phyloP scores from a whole-genome alignment of 2,113 vertebrate species.

The Galemys pyrenaicus region DNA sequence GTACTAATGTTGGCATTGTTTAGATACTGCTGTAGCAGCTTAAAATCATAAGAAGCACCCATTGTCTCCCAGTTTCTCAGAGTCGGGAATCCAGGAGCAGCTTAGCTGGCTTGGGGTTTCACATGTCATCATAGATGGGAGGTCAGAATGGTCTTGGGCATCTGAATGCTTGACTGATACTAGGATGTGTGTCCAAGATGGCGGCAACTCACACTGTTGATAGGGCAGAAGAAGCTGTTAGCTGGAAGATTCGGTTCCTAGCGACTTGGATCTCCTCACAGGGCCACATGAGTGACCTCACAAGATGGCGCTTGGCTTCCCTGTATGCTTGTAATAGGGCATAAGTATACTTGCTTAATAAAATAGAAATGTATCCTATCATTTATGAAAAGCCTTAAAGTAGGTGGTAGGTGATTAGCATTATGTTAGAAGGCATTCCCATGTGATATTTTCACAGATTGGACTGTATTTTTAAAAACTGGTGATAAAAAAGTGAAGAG shows the following conservation, averaged over 20 bases:
- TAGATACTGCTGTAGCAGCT: not conserved
- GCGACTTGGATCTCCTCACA: not conserved
- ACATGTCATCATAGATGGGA: not conserved
- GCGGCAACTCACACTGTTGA: fast-evolving
- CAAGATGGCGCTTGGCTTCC: not conserved
- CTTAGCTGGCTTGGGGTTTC: not conserved
- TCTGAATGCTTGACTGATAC: not conserved
- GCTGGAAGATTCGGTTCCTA: not conserved
- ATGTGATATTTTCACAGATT: not conserved
- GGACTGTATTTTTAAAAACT: not conserved
- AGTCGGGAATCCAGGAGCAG: not conserved
- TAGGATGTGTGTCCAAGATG: not conserved
- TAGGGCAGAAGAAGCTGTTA: not conserved
- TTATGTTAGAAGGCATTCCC: not conserved
- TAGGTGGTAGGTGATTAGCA: fast-evolving
- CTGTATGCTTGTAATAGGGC: not conserved
- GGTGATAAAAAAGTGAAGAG: not conserved
- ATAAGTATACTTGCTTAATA: not conserved
- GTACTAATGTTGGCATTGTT: not conserved
- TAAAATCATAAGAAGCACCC: not conserved
- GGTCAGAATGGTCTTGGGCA: not conserved
- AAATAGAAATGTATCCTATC: not conserved
- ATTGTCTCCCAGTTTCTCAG: not conserved
- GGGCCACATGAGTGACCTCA: not conserved
- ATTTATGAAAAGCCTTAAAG: not conserved